Evolutionary conservation across 2,797 vertebrate genomes (phyloP).

Genomic region (Diglossa cyanea): DNA sequence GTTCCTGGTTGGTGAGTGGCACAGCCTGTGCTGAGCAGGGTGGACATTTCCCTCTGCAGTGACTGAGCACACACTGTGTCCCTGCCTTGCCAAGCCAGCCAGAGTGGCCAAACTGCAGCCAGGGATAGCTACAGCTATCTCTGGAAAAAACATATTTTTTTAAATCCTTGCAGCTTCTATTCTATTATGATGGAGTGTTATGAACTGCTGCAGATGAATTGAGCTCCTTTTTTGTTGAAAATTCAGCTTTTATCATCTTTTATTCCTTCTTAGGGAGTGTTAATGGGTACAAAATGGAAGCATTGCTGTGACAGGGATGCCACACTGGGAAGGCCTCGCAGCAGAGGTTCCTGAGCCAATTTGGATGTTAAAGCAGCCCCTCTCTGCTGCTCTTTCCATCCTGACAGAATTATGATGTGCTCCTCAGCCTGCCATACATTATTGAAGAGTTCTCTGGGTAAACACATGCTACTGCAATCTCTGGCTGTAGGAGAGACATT

Average conservation of each 20-base stretch:
- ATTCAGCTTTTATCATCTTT: background rate
- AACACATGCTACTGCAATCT: background rate
- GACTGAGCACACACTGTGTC: background rate
- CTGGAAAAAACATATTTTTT: background rate
- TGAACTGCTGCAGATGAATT: background rate
- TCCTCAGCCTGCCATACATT: background rate
- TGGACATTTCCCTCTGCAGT: background rate
- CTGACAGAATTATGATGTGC: background rate
- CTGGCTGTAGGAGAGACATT: background rate
- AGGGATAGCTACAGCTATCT: background rate
- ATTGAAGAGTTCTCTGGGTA: background rate
- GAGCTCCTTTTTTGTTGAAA: background rate
- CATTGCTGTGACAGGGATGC: background rate
- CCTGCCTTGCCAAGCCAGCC: background rate
- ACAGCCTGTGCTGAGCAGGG: background rate
- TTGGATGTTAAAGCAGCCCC: background rate
- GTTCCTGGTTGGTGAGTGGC: fast-evolving
- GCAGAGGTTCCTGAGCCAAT: background rate
- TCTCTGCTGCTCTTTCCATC: background rate
- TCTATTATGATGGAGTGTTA: background rate
- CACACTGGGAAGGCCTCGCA: background rate
- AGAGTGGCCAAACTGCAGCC: background rate
- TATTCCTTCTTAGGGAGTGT: background rate
- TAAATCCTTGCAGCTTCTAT: background rate
- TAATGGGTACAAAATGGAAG: background rate